Percentiles rank a stretch among this genome's conserved stretches.
These are phyloP conservation scores for Pogonognathellus flavescens DNA, from an alignment of 1,140 invertebrate genomes.

Conservation along the genomic window DNA sequence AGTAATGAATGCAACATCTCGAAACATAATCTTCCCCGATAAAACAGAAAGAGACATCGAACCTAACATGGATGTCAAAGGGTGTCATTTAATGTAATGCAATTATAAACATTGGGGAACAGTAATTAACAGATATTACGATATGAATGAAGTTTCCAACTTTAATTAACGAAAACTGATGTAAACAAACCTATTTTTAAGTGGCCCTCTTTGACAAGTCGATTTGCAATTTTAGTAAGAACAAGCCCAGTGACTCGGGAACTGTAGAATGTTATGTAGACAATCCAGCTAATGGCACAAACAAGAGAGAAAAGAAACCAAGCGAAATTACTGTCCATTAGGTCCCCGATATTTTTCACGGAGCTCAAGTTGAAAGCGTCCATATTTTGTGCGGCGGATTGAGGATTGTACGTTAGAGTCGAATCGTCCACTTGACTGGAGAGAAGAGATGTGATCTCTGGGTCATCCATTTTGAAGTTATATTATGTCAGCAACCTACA, in stretches of 20 bases:
- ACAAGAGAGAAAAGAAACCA: constrained; percentile 85
- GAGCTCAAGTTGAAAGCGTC: neutral
- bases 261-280: constrained; percentile 96
- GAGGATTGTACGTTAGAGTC: neutral
- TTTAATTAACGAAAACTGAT: neutral
- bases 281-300: constrained; percentile 87
- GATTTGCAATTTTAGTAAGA: constrained; percentile 89
- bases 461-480: too few species aligned
- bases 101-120: too few species aligned
- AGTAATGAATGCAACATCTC: constrained; percentile 94
- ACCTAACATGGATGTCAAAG: too few species aligned
- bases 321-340: constrained; percentile 80
- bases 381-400: constrained; percentile 23
- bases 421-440: neutral
- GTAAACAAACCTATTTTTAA: constrained; percentile 87
- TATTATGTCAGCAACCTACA: too few species aligned
- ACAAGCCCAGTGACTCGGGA: constrained; percentile 91
- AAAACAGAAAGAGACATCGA: constrained; percentile 94
- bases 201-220: constrained; percentile 86
- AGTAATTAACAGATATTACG: too few species aligned
- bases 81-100: too few species aligned
- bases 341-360: neutral
- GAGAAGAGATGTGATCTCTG: too few species aligned
- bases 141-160: neutral
- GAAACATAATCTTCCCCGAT: constrained; percentile 98